Conservation (phyloP, 2,113 vertebrate species). For the Upupa epops region DNA sequence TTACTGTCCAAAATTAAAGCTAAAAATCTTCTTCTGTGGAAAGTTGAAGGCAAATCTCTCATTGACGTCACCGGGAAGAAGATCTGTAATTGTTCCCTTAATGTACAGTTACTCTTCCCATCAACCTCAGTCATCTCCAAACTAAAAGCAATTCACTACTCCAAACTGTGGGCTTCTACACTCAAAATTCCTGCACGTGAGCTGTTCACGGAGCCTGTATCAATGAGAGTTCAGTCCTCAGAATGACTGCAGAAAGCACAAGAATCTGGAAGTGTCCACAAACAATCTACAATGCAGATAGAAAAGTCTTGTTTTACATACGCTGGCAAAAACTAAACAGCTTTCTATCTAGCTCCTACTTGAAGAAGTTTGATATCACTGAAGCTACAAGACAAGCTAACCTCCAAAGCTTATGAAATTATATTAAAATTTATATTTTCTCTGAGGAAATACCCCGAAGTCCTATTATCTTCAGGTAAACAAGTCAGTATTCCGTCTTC, state of each 20-base stretch:
- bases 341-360: constrained; percentile 70
- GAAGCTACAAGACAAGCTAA: constrained; percentile 71
- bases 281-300: constrained; percentile 71
- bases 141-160: constrained; percentile 46
- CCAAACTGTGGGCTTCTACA: constrained; percentile 37
- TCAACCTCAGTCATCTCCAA: constrained; percentile 12
- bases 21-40: constrained; percentile 42
- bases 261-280: constrained; percentile 70
- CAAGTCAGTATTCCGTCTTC: constrained; percentile 72
- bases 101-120: constrained; percentile 40
- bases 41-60: constrained; percentile 57
- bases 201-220: constrained; percentile 20
- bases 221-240: constrained; percentile 67
- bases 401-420: constrained; percentile 71
- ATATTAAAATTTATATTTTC: constrained; percentile 74
- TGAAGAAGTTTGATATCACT: constrained; percentile 69
- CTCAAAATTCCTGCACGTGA: constrained; percentile 28
- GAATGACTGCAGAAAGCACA: constrained; percentile 68
- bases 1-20: constrained; percentile 58
- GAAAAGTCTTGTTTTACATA: constrained; percentile 70
- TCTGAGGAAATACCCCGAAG: constrained; percentile 71
- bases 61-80: constrained; percentile 25
- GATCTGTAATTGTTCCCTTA: constrained; percentile 55
- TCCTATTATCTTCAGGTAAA: constrained; percentile 72
- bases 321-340: constrained; percentile 71